Conservation (phyloP, 2,888 invertebrate genomes). For the Danaus chrysippus region DNA sequence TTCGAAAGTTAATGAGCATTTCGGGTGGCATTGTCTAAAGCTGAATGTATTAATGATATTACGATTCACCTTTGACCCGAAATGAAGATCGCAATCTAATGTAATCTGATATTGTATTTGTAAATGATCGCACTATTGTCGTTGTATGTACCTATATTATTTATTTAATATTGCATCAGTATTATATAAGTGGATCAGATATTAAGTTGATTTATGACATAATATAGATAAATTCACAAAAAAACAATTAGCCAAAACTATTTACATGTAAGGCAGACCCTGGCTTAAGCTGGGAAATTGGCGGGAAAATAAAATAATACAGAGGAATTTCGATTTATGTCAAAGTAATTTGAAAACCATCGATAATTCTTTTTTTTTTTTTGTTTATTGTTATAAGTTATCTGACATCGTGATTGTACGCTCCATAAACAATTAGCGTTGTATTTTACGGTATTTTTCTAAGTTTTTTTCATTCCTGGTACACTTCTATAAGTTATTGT, state of each 20-base stretch:
- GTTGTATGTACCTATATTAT: background rate
- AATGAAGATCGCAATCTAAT: constrained; percentile 49
- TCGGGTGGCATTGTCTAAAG: constrained; percentile 62
- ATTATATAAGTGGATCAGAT: background rate
- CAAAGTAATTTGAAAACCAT: background rate
- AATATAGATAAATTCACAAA: too few relatives aligned
- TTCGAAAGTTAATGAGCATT: constrained; percentile 54
- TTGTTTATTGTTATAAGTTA: background rate
- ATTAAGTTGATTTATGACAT: too few relatives aligned
- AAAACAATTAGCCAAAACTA: too few relatives aligned
- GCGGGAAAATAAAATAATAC: too few relatives aligned
- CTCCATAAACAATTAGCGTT: constrained; percentile 46
- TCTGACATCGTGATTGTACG: constrained; percentile 61
- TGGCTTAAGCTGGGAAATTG: too few relatives aligned
- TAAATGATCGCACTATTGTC: constrained; percentile 19
- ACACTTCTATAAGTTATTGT: constrained; percentile 40
- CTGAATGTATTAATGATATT: constrained; percentile 57
- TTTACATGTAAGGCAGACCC: too few relatives aligned
- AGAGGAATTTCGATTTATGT: background rate
- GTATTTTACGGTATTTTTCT: constrained; percentile 42
- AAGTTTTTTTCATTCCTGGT: constrained; percentile 35
- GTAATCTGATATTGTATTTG: constrained; percentile 41
- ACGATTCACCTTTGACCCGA: constrained; percentile 37
- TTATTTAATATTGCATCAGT: background rate
- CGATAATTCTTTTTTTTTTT: background rate